These are phyloP conservation scores for Myiagra hebetior DNA, from an alignment of 2,113 vertebrate genomes.

Conservation along the genomic window DNA sequence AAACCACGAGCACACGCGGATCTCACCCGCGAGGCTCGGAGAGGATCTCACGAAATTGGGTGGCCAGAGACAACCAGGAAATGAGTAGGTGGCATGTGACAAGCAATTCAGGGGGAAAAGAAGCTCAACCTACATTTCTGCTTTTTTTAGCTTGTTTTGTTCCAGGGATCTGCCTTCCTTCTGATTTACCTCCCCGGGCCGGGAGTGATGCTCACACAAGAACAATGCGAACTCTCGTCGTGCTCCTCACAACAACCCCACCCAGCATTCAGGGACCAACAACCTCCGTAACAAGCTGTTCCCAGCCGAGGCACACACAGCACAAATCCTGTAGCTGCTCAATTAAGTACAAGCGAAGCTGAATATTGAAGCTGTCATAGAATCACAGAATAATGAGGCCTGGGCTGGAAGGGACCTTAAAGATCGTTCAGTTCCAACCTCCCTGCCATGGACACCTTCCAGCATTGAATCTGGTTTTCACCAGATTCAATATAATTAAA, in stretches of 20 bases:
- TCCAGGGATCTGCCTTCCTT: not conserved
- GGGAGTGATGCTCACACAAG: not conserved
- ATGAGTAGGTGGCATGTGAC: not conserved
- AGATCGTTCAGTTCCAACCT: not conserved
- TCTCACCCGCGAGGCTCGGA: not conserved
- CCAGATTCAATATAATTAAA: not conserved
- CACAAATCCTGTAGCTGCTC: not conserved
- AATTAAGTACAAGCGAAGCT: not conserved
- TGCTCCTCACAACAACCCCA: not conserved
- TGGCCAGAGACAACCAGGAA: slow-evolving; percentile 29
- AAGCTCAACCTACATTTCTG: not conserved
- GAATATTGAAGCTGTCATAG: not conserved
- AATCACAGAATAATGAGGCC: not conserved
- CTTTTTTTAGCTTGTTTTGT: not conserved
- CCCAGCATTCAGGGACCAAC: not conserved
- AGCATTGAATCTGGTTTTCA: not conserved
- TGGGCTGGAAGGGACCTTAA: not conserved
- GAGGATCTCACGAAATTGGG: not conserved
- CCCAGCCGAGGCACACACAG: not conserved
- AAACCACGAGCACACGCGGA: not conserved
- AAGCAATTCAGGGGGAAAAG: not conserved
- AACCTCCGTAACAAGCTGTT: not conserved
- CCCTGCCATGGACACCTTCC: not conserved
- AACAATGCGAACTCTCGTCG: fast-evolving
- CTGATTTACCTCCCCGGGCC: not conserved